Percentiles rank a stretch among this genome's conserved stretches.
These are phyloP conservation scores for Rhinolophus sinicus DNA, from an alignment of 2,113 vertebrate species.

Conservation along the genomic window DNA sequence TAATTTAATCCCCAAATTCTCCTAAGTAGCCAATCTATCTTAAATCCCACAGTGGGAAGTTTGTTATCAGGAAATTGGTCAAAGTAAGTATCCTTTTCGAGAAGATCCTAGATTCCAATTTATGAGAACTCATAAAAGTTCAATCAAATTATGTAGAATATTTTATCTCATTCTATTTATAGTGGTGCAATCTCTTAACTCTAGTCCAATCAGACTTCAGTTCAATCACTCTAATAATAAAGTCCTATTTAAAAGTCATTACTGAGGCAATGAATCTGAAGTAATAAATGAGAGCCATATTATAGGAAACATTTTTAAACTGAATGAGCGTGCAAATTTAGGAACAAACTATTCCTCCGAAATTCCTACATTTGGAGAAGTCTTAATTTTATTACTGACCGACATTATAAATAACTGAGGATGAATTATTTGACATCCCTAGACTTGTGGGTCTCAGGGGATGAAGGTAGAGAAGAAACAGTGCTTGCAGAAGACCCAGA, in stretches of 20 bases:
- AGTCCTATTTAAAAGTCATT: constrained; percentile 70
- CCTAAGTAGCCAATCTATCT: not conserved
- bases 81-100: not conserved
- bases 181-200: constrained; percentile 47
- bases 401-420: not conserved
- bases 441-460: not conserved
- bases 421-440: not conserved
- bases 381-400: constrained; percentile 28
- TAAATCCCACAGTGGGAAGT: not conserved
- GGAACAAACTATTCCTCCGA: constrained; percentile 30
- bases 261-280: constrained; percentile 52
- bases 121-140: constrained; percentile 51
- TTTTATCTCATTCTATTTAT: constrained; percentile 63
- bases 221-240: constrained; percentile 56
- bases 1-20: constrained; percentile 36
- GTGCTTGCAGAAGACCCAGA: not conserved
- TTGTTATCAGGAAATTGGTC: not conserved
- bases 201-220: constrained; percentile 45
- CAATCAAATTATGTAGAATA: constrained; percentile 48
- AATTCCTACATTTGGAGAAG: constrained; percentile 32
- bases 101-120: constrained; percentile 16
- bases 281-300: constrained; percentile 66
- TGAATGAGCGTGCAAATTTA: constrained; percentile 45
- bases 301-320: constrained; percentile 55
- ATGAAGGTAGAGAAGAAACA: not conserved